Conservation (phyloP, 2,888 invertebrate genomes). For the Antitype chi region DNA sequence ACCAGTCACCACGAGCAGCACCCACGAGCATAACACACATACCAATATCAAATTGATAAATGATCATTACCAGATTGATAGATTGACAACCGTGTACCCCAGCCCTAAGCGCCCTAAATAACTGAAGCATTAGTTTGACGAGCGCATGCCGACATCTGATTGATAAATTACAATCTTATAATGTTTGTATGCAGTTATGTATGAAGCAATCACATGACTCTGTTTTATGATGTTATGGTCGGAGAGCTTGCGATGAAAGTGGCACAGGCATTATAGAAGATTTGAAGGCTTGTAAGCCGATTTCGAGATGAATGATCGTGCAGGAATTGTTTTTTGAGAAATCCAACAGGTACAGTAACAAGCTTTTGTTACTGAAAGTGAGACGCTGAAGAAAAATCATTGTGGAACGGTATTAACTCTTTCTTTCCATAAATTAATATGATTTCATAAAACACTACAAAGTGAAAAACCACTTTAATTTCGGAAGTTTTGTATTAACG, state of each 20-base stretch:
- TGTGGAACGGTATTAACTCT: too few relatives aligned
- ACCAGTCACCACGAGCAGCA: too few relatives aligned
- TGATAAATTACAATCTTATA: conserved; percentile 49
- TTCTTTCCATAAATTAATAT: too few relatives aligned
- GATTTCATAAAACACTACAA: too few relatives aligned
- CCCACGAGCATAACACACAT: too few relatives aligned
- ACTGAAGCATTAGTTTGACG: conserved; percentile 56
- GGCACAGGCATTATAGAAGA: background rate
- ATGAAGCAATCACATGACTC: conserved; percentile 26
- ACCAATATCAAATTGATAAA: too few relatives aligned
- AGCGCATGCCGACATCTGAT: conserved; percentile 51
- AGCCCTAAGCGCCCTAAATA: conserved; percentile 57
- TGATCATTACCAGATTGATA: background rate
- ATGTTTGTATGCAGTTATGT: conserved; percentile 31
- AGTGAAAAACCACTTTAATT: too few relatives aligned
- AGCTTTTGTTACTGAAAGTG: too few relatives aligned
- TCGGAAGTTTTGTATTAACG: too few relatives aligned
- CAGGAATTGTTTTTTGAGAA: too few relatives aligned
- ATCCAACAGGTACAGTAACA: too few relatives aligned
- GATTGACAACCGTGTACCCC: conserved; percentile 4
- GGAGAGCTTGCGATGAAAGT: background rate
- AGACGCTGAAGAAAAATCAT: too few relatives aligned
- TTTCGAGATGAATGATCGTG: background rate
- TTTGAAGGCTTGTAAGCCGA: background rate
- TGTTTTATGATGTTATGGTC: conserved; percentile 18